phyloP scores from a whole-genome alignment of 2,888 invertebrate genomes.

The Saturnia japonica region DNA sequence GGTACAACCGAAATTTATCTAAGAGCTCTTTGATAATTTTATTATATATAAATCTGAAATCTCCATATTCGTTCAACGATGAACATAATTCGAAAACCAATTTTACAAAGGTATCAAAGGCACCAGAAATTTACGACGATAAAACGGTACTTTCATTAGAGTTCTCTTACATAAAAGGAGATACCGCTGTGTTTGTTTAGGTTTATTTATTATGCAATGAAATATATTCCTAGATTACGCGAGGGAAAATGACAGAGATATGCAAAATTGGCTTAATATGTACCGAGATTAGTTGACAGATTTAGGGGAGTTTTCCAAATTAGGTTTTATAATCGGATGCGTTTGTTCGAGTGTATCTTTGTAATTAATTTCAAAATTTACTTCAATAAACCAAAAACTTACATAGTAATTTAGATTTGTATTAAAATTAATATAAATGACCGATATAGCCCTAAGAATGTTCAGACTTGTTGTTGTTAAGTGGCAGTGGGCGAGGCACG shows the following conservation, averaged over 20 bases:
- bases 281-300: slow-evolving; percentile 30
- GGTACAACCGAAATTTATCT: too few species aligned
- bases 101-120: slow-evolving; percentile 20
- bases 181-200: slow-evolving; percentile 17
- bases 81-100: slow-evolving; percentile 16
- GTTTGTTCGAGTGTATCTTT: slow-evolving; percentile 27
- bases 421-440: too few species aligned
- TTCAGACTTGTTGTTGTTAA: too few species aligned
- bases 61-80: slow-evolving; percentile 13
- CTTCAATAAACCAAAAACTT: background rate
- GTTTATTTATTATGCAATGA: slow-evolving; percentile 17
- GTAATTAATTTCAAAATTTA: slow-evolving; percentile 27
- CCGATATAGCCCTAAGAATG: too few species aligned
- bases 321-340: slow-evolving; percentile 37
- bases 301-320: slow-evolving; percentile 33
- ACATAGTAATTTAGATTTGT: too few species aligned
- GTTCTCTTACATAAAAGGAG: background rate
- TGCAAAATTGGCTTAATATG: slow-evolving; percentile 24
- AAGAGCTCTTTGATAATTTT: background rate
- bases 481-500: too few species aligned
- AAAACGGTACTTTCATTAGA: slow-evolving; percentile 22
- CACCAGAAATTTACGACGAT: slow-evolving; percentile 17
- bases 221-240: slow-evolving; percentile 12
- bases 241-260: background rate
- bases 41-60: background rate